Conservation (phyloP, 2,888 invertebrate species). For the Drosophila phalerata region DNA sequence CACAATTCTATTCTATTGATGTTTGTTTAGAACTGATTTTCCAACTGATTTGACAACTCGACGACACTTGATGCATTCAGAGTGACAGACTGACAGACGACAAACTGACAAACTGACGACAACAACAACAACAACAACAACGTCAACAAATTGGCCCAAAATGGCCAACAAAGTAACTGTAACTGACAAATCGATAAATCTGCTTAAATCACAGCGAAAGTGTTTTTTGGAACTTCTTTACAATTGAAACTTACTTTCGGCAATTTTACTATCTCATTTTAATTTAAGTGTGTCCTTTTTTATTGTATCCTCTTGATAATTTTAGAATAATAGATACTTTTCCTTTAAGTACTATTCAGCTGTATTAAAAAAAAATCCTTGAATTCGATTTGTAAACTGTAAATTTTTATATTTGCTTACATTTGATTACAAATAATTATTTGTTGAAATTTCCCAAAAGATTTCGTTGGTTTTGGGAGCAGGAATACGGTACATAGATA, state of each 20-base stretch:
- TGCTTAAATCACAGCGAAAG: background rate
- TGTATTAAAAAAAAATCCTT: background rate
- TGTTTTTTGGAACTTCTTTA: background rate
- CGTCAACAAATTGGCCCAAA: background rate
- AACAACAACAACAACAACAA: background rate
- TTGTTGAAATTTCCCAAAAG: background rate
- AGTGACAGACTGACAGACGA: constrained; percentile 17
- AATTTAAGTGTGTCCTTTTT: background rate
- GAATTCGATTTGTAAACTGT: background rate
- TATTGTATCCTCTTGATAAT: background rate
- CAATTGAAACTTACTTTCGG: background rate
- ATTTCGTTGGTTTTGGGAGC: background rate
- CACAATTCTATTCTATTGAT: constrained; percentile 57
- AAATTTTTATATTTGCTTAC: background rate
- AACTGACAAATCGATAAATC: constrained; percentile 18
- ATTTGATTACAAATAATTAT: background rate
- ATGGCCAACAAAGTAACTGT: constrained; percentile 23
- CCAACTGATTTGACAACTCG: constrained; percentile 44
- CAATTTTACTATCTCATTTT: background rate
- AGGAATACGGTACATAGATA: background rate
- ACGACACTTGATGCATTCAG: constrained; percentile 36
- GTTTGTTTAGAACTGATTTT: constrained; percentile 62
- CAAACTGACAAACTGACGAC: background rate
- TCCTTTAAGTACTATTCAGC: background rate
- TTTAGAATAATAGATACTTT: background rate